Conservation (phyloP, 1,140 invertebrate genomes). For the Magallana ariakensis region DNA sequence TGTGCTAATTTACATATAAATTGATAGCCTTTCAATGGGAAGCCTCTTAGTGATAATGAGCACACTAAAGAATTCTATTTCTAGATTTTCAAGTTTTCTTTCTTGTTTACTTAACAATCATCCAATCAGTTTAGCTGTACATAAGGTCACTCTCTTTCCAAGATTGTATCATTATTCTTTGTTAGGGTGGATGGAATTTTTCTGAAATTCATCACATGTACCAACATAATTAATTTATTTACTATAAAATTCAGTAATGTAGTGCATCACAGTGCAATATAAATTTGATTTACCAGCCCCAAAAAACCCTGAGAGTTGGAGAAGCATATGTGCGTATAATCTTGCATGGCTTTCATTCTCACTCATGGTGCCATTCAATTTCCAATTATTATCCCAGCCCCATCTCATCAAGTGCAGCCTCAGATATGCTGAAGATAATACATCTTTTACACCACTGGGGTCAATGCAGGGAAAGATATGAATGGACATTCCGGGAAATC, state of each 20-base stretch:
- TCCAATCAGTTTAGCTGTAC: too few species aligned
- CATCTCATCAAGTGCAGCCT: not conserved
- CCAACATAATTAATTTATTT: too few species aligned
- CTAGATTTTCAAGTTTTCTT: too few species aligned
- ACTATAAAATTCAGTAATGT: not conserved
- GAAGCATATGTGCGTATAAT: too few species aligned
- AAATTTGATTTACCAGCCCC: not conserved
- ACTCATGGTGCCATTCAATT: constrained; percentile 2
- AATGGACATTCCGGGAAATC: not conserved
- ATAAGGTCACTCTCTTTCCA: too few species aligned
- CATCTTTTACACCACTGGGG: not conserved
- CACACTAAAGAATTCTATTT: not conserved
- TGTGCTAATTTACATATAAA: not conserved
- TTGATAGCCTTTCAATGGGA: not conserved
- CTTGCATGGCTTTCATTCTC: not conserved
- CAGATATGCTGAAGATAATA: not conserved
- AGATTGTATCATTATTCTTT: too few species aligned
- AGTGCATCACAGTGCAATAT: not conserved
- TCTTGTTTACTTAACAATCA: too few species aligned
- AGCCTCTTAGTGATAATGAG: not conserved
- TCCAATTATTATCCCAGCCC: constrained; percentile 32
- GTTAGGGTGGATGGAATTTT: too few species aligned
- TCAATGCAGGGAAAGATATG: constrained; percentile 5
- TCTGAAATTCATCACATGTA: too few species aligned
- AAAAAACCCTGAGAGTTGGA: too few species aligned